Evolutionary conservation across 2,888 invertebrate genomes (phyloP).

Genomic region (Drosophila atroscutellata): DNA sequence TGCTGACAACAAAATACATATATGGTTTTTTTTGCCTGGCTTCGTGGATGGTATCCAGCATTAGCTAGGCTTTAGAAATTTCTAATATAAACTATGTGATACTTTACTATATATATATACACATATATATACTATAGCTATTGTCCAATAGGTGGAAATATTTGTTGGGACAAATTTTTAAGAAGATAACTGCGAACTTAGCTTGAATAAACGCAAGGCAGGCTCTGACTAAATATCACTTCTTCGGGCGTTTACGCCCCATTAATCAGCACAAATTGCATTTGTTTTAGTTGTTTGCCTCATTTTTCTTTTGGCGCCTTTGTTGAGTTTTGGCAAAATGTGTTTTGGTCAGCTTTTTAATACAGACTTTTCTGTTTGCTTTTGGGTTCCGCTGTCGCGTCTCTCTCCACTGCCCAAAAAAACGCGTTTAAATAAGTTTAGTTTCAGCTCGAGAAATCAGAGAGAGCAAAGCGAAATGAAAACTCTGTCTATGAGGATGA

Average conservation of each 20-base stretch:
- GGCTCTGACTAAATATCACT: neutral
- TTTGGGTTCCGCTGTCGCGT: slow-evolving; percentile 18
- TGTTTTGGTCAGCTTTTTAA: slow-evolving; percentile 23
- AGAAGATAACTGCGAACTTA: neutral
- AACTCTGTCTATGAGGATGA: neutral
- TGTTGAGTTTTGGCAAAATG: neutral
- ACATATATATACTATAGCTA: neutral
- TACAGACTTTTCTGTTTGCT: slow-evolving; percentile 14
- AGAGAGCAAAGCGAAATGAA: neutral
- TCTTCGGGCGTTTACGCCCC: slow-evolving; percentile 11
- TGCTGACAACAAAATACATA: slow-evolving; percentile 34
- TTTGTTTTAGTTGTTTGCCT: slow-evolving; percentile 8
- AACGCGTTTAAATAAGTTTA: slow-evolving; percentile 8
- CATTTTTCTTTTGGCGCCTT: neutral
- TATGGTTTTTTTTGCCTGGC: slow-evolving; percentile 8
- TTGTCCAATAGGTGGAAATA: neutral
- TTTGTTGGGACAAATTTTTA: neutral
- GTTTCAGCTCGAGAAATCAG: neutral
- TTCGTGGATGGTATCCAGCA: slow-evolving; percentile 3
- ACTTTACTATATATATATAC: neutral
- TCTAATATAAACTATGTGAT: neutral
- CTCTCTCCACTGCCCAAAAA: neutral
- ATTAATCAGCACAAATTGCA: slow-evolving; percentile 26
- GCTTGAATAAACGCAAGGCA: neutral
- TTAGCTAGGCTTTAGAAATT: neutral